Percentiles rank a stretch among this genome's conserved stretches.
Conservation (phyloP, 2,797 vertebrate species). For the Tamandua tetradactyla region DNA sequence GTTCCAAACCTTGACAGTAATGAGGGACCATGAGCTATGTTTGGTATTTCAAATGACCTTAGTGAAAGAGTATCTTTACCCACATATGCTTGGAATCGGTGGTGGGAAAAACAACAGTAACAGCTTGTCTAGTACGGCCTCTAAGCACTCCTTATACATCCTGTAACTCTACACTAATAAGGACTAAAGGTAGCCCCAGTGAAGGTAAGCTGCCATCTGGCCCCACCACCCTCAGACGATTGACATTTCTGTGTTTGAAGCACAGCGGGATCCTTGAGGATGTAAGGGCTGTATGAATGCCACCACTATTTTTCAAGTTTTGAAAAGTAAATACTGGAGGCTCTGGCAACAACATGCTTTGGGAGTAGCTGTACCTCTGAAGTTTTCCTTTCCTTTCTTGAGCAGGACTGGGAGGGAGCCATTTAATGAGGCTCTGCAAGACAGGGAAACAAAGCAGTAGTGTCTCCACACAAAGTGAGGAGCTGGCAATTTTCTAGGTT, state of each 20-base stretch:
- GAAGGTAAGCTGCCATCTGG: not conserved
- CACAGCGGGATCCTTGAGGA: not conserved
- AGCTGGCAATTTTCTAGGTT: not conserved
- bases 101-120: not conserved
- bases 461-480: not conserved
- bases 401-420: not conserved
- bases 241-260: not conserved
- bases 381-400: not conserved
- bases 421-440: rapidly evolving
- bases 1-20: not conserved
- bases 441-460: not conserved
- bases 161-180: not conserved
- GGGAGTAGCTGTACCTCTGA: not conserved
- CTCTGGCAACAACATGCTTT: not conserved
- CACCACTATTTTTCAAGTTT: not conserved
- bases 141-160: not conserved
- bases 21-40: not conserved
- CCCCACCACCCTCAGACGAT: not conserved
- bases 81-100: rapidly evolving
- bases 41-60: not conserved
- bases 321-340: constrained; percentile 38
- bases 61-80: rapidly evolving
- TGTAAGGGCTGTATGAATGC: not conserved
- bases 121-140: rapidly evolving
- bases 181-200: not conserved